A percentile compares a stretch with the other conserved stretches of the same genome.
These are phyloP conservation scores for Syritta pipiens DNA, from an alignment of 2,888 invertebrate genomes.

Conservation along the genomic window DNA sequence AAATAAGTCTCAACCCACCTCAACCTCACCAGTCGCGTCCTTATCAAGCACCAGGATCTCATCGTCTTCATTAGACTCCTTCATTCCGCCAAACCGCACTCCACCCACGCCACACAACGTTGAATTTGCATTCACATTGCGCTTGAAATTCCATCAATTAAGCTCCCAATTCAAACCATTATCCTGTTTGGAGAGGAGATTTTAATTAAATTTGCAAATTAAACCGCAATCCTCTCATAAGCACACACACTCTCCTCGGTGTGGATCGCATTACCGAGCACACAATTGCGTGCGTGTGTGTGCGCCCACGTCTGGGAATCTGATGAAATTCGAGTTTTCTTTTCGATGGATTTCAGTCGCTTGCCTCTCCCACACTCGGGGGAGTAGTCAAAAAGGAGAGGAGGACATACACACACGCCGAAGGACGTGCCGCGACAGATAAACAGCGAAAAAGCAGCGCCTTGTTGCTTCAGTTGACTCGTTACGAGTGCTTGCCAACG, in stretches of 20 bases:
- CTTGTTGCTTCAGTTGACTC: constrained; percentile 52
- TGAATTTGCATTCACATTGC: too few relatives aligned
- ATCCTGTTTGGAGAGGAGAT: constrained; percentile 71
- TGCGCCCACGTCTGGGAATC: constrained; percentile 20
- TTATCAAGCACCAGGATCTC: too few relatives aligned
- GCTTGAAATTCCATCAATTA: constrained; percentile 71
- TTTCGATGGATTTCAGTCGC: neutral
- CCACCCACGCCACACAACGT: neutral
- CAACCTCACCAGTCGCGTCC: too few relatives aligned
- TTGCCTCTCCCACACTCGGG: neutral
- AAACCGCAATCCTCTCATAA: constrained; percentile 72
- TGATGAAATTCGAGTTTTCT: neutral
- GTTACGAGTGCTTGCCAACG: constrained; percentile 48
- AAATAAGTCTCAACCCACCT: too few relatives aligned
- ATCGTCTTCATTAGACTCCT: too few relatives aligned
- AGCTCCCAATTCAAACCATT: constrained; percentile 72
- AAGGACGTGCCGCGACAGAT: too few relatives aligned
- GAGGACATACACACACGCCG: neutral
- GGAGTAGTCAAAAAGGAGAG: too few relatives aligned
- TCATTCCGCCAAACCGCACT: neutral
- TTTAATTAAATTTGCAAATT: constrained; percentile 74
- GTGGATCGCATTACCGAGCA: constrained; percentile 2
- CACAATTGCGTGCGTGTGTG: neutral
- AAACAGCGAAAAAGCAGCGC: too few relatives aligned
- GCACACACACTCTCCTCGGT: constrained; percentile 1